Percentiles rank a stretch among this genome's conserved stretches.
Evolutionary conservation across 2,888 invertebrate genomes (phyloP).

Genomic region (Tryphoninae sp.): DNA sequence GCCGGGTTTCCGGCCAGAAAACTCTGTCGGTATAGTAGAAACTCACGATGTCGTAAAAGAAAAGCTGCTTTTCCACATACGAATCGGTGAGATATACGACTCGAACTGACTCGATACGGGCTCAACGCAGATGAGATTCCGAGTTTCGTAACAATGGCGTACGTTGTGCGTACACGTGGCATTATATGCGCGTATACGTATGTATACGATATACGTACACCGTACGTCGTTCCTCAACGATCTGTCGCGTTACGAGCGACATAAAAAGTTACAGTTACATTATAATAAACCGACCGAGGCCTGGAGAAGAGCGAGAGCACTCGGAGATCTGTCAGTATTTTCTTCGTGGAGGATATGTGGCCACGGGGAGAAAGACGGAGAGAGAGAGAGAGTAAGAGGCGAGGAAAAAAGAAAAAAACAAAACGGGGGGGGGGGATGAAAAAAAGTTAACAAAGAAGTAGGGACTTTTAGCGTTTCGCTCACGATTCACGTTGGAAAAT

Average conservation of each 20-base stretch:
- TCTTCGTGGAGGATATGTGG: slow-evolving; percentile 3
- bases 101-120: slow-evolving; percentile 65
- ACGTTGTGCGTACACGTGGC: not conserved
- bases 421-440: not conserved
- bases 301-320: slow-evolving; percentile 27
- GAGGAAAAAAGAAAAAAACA: slow-evolving; percentile 18
- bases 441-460: slow-evolving; percentile 36
- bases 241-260: slow-evolving; percentile 72
- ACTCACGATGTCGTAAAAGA: slow-evolving; percentile 56
- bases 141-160: slow-evolving; percentile 36
- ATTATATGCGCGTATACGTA: not conserved
- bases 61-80: slow-evolving; percentile 54
- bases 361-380: slow-evolving; percentile 12
- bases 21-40: slow-evolving; percentile 3
- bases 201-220: slow-evolving; percentile 3
- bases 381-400: slow-evolving; percentile 11
- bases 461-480: slow-evolving; percentile 51
- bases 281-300: slow-evolving; percentile 75
- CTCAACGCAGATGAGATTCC: slow-evolving; percentile 52
- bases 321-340: slow-evolving; percentile 28
- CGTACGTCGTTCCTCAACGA: slow-evolving; percentile 56
- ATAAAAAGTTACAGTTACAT: slow-evolving; percentile 79
- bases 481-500: slow-evolving; percentile 49
- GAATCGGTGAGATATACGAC: slow-evolving; percentile 62
- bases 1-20: not conserved